Evolutionary conservation across 2,113 vertebrate genomes (phyloP).

Genomic region (Phoxinus phoxinus): DNA sequence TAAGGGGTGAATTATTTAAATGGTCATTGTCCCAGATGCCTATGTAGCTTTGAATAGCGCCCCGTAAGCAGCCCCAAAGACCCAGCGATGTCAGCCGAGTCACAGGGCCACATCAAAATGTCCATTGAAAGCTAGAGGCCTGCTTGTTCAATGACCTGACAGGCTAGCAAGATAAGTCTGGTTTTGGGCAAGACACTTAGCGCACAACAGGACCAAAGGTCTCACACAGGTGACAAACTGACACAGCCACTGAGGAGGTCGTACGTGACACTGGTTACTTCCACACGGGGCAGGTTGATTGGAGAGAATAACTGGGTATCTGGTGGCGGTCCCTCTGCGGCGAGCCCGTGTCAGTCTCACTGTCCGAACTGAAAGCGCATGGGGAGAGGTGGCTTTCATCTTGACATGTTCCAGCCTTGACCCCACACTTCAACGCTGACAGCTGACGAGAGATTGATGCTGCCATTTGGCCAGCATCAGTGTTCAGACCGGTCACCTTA

Average conservation of each 20-base stretch:
- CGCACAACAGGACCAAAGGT: slow-evolving; percentile 68
- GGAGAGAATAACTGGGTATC: slow-evolving; percentile 65
- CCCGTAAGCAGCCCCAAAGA: slow-evolving; percentile 59
- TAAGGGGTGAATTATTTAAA: slow-evolving; percentile 36
- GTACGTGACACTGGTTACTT: slow-evolving; percentile 60
- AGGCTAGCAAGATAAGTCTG: slow-evolving; percentile 73
- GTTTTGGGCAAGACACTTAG: slow-evolving; percentile 70
- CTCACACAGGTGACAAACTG: slow-evolving; percentile 74
- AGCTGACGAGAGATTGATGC: slow-evolving; percentile 78
- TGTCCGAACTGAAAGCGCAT: slow-evolving; percentile 72
- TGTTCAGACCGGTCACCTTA: slow-evolving; percentile 58
- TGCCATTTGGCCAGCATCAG: slow-evolving; percentile 69
- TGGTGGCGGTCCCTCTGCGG: slow-evolving; percentile 69
- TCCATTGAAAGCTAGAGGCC: slow-evolving; percentile 63
- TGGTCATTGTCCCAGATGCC: slow-evolving; percentile 53
- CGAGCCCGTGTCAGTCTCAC: slow-evolving; percentile 65
- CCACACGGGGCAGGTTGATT: slow-evolving; percentile 67
- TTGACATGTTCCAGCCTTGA: slow-evolving; percentile 73
- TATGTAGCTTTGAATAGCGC: slow-evolving; percentile 62
- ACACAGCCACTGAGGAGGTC: slow-evolving; percentile 64
- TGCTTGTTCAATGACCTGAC: slow-evolving; percentile 74
- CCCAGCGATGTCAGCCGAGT: slow-evolving; percentile 66
- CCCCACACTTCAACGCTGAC: slow-evolving; percentile 72
- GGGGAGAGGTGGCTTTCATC: slow-evolving; percentile 72
- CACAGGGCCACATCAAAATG: slow-evolving; percentile 72